Evolutionary conservation across 2,888 invertebrate species (phyloP), one percentile per base, ranked within the genome.

Genomic region (Sinodicranocentrus sp.): DNA sequence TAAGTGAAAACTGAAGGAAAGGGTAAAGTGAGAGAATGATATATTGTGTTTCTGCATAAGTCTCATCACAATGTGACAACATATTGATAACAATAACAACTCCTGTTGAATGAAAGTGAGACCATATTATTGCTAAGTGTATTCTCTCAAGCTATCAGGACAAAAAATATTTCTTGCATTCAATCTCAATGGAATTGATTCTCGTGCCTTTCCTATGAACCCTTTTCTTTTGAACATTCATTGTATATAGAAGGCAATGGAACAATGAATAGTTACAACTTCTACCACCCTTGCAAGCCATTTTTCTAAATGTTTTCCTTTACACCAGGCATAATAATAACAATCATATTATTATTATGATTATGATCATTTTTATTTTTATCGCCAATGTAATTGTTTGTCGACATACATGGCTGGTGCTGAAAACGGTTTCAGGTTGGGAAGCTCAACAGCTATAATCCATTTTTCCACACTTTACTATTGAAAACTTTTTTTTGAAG

Each of bases 341-440:
- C 68, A 78, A 78, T 68, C 68, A 78, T 63, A 48, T 61, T 70
- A 78, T 70, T 78, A 71, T 78, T 78, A 78, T 78, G 78, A 78
- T 78, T 78, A 77, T 68, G 77, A 59, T 77, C 75, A 75, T 75
- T 75, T 75, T 75, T 77, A 78, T 70, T 77, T 77, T 77, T 78
- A 71, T 70, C 71, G 71, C 63, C 39, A 17, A 26, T 54, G 71
- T 79, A 71, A 79, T 79, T 79, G 78, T 71, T 79, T 71, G 71
- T 79, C 78, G 78, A 79, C 78, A 79, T 79, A 70, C 48, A 71
- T 79, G 78, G 71, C 59, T 70, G 71, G 52, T 63, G 78, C 54
- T 79, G 70, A 63, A 70, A 71, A 33, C 25, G 17, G 52, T 52
- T 52, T n/a, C 19, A 52, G 52, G n/a, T n/a, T n/a, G n/a, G n/a